These are phyloP conservation scores for Alosa alosa DNA, from an alignment of 2,113 vertebrate genomes.

Conservation along the genomic window DNA sequence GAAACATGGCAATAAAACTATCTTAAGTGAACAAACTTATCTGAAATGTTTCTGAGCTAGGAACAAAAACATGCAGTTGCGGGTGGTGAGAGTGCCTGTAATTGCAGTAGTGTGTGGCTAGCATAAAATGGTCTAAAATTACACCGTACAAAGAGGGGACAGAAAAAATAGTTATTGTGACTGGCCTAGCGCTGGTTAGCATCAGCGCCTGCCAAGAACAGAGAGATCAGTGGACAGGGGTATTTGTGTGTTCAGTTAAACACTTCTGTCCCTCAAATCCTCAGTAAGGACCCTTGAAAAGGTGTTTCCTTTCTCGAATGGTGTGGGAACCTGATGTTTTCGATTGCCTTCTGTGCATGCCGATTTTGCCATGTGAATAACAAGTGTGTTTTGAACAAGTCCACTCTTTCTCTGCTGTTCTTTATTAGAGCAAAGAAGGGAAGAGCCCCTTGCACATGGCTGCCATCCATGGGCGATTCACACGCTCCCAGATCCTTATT, in stretches of 20 bases:
- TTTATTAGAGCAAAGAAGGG: conserved; percentile 87
- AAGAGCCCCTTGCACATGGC: conserved; percentile 95
- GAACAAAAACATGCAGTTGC: no score
- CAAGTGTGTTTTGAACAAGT: background rate
- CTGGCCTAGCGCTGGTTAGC: background rate
- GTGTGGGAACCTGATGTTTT: background rate
- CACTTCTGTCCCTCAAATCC: background rate
- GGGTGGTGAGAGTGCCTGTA: no score
- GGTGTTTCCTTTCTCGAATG: background rate
- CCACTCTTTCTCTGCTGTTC: conserved; percentile 13
- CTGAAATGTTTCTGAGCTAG: no score
- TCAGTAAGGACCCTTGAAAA: background rate
- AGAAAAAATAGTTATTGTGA: no score
- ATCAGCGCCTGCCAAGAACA: background rate
- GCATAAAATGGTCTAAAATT: no score
- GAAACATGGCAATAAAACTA: no score
- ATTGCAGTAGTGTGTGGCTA: no score
- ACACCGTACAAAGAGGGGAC: no score
- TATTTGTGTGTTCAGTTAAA: background rate
- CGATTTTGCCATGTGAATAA: background rate
- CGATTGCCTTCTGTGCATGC: background rate
- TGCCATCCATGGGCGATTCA: conserved; percentile 91
- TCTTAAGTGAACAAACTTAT: no score
- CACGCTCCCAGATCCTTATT: conserved; percentile 93
- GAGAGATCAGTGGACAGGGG: background rate